Conservation (phyloP, 2,113 vertebrate species). For the Rhizomys pruinosus region DNA sequence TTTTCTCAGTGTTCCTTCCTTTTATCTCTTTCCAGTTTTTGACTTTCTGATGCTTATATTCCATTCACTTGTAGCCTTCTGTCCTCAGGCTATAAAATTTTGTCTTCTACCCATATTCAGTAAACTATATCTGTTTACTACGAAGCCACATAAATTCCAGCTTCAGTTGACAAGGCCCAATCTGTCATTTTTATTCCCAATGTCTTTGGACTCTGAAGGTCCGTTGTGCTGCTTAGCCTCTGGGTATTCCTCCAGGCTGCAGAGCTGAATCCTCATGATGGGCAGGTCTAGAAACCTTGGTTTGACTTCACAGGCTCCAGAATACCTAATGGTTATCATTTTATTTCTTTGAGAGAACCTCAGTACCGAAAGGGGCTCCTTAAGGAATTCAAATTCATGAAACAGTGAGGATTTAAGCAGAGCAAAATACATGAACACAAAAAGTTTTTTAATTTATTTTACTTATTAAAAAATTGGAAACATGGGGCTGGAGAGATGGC, state of each 20-base stretch:
- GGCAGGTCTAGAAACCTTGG: not conserved
- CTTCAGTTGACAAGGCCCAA: not conserved
- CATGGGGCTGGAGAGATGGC: too few species aligned
- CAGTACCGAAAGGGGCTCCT: conserved; percentile 3
- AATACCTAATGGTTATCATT: not conserved
- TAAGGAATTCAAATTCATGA: not conserved
- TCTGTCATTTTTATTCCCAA: not conserved
- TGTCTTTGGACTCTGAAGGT: not conserved
- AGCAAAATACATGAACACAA: not conserved
- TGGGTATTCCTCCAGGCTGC: fast-evolving
- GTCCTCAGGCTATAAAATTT: not conserved
- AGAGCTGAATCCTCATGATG: not conserved
- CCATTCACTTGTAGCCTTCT: not conserved
- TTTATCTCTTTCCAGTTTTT: not conserved
- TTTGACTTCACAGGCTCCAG: not conserved
- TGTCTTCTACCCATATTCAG: not conserved
- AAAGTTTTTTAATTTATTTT: not conserved
- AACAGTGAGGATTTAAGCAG: not conserved
- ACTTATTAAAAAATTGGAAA: not conserved
- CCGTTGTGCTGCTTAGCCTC: not conserved
- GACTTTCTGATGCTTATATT: not conserved
- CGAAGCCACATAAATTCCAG: not conserved
- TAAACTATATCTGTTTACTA: conserved; percentile 6
- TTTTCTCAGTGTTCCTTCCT: conserved; percentile 6
- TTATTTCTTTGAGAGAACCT: conserved; percentile 43